A percentile compares a stretch with the other conserved stretches of the same genome.
Evolutionary conservation across 2,797 vertebrate genomes (phyloP).

Genomic region (Todus mexicanus): DNA sequence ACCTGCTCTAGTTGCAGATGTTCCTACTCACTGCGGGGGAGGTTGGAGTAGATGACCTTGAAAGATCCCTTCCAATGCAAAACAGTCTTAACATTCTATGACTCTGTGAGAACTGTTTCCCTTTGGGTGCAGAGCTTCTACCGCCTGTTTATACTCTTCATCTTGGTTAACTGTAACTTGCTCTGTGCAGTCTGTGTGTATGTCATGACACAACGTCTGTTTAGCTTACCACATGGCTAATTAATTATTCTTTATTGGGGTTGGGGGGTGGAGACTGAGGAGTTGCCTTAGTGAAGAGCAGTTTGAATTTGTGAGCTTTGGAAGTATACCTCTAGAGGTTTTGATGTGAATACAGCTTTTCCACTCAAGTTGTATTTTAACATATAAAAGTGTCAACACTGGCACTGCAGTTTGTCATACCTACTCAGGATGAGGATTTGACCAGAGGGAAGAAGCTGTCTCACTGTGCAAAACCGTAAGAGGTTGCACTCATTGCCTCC

Average conservation of each 20-base stretch:
- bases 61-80: background rate
- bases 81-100: background rate
- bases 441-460: background rate
- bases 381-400: background rate
- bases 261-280: no score
- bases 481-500: background rate
- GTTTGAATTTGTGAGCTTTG: background rate
- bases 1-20: background rate
- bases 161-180: background rate
- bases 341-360: background rate
- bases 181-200: background rate
- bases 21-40: background rate
- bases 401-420: background rate
- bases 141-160: background rate
- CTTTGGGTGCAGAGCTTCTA: background rate
- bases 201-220: background rate
- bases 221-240: background rate
- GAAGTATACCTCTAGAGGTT: background rate
- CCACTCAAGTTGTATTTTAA: background rate
- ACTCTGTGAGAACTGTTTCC: no score
- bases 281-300: background rate
- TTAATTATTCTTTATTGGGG: background rate
- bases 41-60: background rate
- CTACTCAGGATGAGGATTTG: background rate
- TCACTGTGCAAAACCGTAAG: background rate